Conservation (phyloP, 2,113 vertebrate genomes). For the Python bivittatus region DNA sequence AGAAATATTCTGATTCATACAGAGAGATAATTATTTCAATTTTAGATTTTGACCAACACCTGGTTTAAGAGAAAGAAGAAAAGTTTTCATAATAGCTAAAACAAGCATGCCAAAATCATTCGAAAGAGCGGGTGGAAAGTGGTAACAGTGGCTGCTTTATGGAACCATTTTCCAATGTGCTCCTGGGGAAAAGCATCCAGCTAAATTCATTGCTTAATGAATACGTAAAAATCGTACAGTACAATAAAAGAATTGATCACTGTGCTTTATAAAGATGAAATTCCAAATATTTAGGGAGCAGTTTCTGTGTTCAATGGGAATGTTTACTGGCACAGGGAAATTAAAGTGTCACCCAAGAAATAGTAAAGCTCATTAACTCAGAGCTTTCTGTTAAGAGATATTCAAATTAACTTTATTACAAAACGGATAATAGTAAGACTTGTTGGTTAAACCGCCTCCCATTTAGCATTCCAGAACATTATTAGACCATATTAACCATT, state of each 20-base stretch:
- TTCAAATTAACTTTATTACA: conserved; percentile 65
- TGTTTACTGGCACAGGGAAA: conserved; percentile 67
- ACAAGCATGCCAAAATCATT: rapidly evolving
- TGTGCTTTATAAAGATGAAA: conserved; percentile 59
- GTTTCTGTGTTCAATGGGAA: conserved; percentile 50
- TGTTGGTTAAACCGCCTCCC: conserved; percentile 54
- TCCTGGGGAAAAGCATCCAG: conserved; percentile 52
- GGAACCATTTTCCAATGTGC: conserved; percentile 35
- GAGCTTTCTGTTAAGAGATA: conserved; percentile 68
- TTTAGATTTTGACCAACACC: not conserved
- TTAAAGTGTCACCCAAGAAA: conserved; percentile 72
- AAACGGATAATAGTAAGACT: conserved; percentile 51
- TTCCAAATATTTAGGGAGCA: conserved; percentile 69
- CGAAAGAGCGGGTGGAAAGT: conserved; percentile 42
- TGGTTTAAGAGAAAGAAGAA: conserved; percentile 9
- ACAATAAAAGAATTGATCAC: conserved; percentile 63
- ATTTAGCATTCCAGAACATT: conserved; percentile 50
- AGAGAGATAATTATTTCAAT: not conserved
- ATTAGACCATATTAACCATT: conserved; percentile 62
- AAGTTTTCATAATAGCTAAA: conserved; percentile 50
- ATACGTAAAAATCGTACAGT: conserved; percentile 61
- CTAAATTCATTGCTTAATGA: conserved; percentile 60
- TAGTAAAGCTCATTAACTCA: conserved; percentile 69
- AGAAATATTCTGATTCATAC: not conserved
- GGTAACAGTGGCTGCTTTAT: conserved; percentile 45